Percentiles rank a stretch among this genome's conserved stretches.
These are phyloP conservation scores for Rhimphoctona megacephalus DNA, from an alignment of 2,888 invertebrate genomes.

Conservation along the genomic window DNA sequence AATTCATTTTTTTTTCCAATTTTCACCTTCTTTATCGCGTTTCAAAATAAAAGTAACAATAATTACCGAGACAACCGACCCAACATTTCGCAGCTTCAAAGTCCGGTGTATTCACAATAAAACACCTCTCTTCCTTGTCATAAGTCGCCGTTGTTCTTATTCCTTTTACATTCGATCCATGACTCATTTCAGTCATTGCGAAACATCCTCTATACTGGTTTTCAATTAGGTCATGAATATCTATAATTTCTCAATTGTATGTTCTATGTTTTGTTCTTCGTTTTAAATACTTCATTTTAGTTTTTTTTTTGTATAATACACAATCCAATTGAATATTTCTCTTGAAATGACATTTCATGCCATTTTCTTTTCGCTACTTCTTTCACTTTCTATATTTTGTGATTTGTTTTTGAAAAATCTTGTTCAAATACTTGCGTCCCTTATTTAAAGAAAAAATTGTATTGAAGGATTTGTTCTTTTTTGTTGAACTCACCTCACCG, in stretches of 20 bases:
- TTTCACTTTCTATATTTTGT: too few relatives aligned
- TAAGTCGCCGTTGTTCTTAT: conserved; percentile 96
- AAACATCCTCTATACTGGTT: conserved; percentile 91
- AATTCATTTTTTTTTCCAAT: background rate
- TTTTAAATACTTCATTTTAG: background rate
- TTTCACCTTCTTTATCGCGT: background rate
- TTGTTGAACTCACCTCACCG: conserved; percentile 78
- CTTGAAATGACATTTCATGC: too few relatives aligned
- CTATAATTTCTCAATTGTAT: background rate
- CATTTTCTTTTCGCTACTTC: too few relatives aligned
- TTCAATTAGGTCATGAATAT: background rate
- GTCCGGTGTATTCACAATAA: conserved; percentile 96
- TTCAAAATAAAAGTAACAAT: conserved; percentile 28
- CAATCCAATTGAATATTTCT: background rate
- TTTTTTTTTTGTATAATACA: background rate
- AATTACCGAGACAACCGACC: conserved; percentile 95
- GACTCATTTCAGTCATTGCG: conserved; percentile 96
- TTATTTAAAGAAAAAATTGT: background rate
- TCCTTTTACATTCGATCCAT: conserved; percentile 97
- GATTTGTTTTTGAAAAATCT: too few relatives aligned
- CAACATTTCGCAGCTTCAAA: conserved; percentile 98
- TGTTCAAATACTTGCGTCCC: too few relatives aligned
- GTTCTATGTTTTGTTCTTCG: background rate
- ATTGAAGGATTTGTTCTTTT: background rate
- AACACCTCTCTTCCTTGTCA: conserved; percentile 91